Conservation (phyloP, 35 echinoderm and acorn worm species). For the Chiridota heheva region DNA sequence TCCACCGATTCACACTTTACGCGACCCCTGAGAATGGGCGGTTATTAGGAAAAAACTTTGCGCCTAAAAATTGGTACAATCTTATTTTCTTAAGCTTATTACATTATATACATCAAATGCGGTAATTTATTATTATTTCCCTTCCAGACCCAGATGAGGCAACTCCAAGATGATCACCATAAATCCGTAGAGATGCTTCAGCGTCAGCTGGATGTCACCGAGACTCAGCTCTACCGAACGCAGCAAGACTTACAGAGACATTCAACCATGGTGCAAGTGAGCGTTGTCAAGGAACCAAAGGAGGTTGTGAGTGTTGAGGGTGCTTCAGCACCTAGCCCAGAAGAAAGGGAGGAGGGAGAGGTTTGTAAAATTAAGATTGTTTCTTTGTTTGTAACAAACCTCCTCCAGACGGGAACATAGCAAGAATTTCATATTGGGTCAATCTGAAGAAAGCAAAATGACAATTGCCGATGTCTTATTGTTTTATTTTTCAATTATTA, state of each 20-base stretch:
- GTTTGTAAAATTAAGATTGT: constrained; percentile 54
- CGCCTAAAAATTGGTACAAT: too few species aligned
- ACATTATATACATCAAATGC: too few species aligned
- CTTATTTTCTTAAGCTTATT: too few species aligned
- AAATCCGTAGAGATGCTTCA: constrained; percentile 63
- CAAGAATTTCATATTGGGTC: too few species aligned
- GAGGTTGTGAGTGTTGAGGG: constrained; percentile 1
- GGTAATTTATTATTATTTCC: background rate
- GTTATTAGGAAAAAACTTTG: too few species aligned
- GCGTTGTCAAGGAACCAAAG: constrained; percentile 12
- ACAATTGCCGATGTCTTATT: too few species aligned
- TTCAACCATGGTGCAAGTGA: constrained; percentile 7
- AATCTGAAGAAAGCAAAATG: too few species aligned
- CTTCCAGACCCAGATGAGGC: constrained; percentile 72
- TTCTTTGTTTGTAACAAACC: too few species aligned
- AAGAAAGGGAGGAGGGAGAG: constrained; percentile 91
- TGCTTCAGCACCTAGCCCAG: constrained; percentile 33
- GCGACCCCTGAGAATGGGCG: too few species aligned
- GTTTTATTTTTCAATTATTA: too few species aligned
- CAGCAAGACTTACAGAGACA: constrained; percentile 71
- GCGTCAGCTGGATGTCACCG: constrained; percentile 75
- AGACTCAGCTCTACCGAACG: constrained; percentile 79
- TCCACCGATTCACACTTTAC: too few species aligned
- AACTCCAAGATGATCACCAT: constrained; percentile 77
- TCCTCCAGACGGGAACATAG: too few species aligned